Percentiles rank a stretch among this genome's conserved stretches.
These are phyloP conservation scores for Cygnus olor DNA, from an alignment of 2,797 vertebrate species.

Conservation along the genomic window DNA sequence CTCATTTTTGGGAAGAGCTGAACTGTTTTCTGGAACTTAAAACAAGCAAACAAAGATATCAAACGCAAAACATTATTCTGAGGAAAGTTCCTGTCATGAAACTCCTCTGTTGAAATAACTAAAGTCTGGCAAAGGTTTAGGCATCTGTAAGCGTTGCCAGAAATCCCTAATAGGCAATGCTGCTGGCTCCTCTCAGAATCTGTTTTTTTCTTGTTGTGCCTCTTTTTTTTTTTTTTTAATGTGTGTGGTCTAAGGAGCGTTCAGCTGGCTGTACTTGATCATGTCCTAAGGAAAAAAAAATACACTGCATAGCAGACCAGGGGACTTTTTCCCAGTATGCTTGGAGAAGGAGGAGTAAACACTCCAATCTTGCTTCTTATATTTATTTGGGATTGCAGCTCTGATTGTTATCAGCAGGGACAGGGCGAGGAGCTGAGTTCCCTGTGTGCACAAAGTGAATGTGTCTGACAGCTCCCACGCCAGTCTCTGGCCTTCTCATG, in stretches of 20 bases:
- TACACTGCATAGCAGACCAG: not conserved
- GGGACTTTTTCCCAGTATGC: not conserved
- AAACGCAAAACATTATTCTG: not conserved
- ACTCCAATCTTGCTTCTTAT: not conserved
- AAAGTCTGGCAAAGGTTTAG: not conserved
- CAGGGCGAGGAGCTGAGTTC: not conserved
- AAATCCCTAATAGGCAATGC: not conserved
- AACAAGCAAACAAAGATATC: not conserved
- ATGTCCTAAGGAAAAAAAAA: not conserved
- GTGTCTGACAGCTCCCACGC: not conserved
- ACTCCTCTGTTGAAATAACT: conserved; percentile 12
- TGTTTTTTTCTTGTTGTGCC: not conserved
- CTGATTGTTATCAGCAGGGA: not conserved
- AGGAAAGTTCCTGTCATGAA: not conserved
- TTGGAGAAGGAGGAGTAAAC: not conserved
- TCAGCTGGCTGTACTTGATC: not conserved
- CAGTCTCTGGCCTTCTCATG: not conserved
- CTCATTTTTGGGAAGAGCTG: conserved; percentile 5
- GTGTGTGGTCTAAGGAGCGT: not conserved
- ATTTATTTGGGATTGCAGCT: not conserved
- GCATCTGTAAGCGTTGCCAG: not conserved
- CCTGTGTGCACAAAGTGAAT: not conserved
- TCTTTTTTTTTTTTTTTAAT: not conserved
- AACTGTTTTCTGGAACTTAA: conserved; percentile 2
- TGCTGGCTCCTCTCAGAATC: not conserved